A percentile compares a stretch with the other conserved stretches of the same genome.
Conservation (phyloP, 2,113 vertebrate species). For the Forbesichthys papilliferus region DNA sequence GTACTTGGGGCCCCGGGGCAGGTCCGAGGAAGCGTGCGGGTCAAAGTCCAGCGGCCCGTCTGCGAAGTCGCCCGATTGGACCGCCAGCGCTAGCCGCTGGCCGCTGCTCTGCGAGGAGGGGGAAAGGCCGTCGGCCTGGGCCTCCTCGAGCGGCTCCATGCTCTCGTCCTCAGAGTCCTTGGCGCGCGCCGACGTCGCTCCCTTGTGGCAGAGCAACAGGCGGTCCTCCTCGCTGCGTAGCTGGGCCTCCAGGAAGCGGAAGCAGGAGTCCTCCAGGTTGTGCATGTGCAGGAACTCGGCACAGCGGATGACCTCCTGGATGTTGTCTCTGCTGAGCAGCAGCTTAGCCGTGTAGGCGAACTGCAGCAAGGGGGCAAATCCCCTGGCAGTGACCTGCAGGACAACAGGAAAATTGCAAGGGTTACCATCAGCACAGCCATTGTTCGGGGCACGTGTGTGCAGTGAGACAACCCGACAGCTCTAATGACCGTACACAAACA, state of each 20-base stretch:
- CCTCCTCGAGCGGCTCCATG: conserved; percentile 79
- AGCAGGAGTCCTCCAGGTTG: conserved; percentile 99
- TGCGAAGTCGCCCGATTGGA: conserved; percentile 70
- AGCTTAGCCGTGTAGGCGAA: conserved; percentile 99
- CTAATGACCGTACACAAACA: conserved; percentile 75
- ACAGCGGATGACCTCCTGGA: conserved; percentile 98
- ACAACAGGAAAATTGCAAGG: conserved; percentile 79
- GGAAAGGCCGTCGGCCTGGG: conserved; percentile 77
- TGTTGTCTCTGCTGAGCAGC: conserved; percentile 98
- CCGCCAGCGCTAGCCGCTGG: conserved; percentile 56
- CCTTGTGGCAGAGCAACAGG: conserved; percentile 87
- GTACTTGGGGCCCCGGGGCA: conserved; percentile 94
- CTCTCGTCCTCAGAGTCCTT: conserved; percentile 87
- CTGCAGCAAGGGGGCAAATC: conserved; percentile 97
- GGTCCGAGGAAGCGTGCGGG: conserved; percentile 80
- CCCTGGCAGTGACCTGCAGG: conserved; percentile 95
- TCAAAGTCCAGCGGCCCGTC: conserved; percentile 83
- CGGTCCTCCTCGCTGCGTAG: conserved; percentile 91
- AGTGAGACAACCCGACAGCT: conserved; percentile 77
- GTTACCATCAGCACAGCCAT: conserved; percentile 81
- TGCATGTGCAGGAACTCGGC: conserved; percentile 98
- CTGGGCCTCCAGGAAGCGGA: conserved; percentile 97
- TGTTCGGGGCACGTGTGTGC: conserved; percentile 73
- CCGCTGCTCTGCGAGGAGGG: conserved; percentile 76
- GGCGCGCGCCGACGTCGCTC: conserved; percentile 62